Evolutionary conservation across 2,113 vertebrate species (phyloP).

Genomic region (Pituophis catenifer): DNA sequence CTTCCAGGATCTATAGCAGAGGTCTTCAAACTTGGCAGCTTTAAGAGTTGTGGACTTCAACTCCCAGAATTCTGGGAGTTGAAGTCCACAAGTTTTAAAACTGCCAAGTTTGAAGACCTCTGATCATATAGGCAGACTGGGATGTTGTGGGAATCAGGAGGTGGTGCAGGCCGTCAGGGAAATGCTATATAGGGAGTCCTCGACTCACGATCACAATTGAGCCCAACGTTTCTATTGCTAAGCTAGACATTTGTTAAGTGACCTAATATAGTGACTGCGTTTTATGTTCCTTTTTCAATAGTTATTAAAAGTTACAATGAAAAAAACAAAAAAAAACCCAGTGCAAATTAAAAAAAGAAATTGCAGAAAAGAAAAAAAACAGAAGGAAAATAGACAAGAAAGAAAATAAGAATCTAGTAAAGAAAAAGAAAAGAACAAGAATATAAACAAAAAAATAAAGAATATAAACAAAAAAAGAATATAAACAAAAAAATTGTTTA

Average conservation of each 20-base stretch:
- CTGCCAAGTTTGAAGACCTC: too few species aligned
- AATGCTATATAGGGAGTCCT: neutral
- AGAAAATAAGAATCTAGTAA: neutral
- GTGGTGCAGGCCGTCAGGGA: neutral
- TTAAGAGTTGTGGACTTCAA: too few species aligned
- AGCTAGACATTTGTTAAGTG: neutral
- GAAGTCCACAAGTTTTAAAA: too few species aligned
- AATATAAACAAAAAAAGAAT: too few species aligned
- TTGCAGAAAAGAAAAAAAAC: neutral
- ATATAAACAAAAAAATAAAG: too few species aligned
- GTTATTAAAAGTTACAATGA: neutral
- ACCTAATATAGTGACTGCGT: neutral
- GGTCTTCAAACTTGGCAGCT: too few species aligned
- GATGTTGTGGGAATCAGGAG: too few species aligned
- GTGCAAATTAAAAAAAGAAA: neutral
- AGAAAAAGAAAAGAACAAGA: neutral
- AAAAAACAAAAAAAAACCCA: neutral
- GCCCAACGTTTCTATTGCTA: neutral
- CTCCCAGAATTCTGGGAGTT: too few species aligned
- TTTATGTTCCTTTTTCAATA: neutral
- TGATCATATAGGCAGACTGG: neutral
- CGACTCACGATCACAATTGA: neutral
- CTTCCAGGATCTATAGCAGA: too few species aligned
- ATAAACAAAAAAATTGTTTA: too few species aligned
- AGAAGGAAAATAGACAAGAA: neutral